Evolutionary conservation across 2,888 invertebrate species (phyloP), one percentile per base, ranked within the genome.

Genomic region (Mesorhabditis spiculigera): DNA sequence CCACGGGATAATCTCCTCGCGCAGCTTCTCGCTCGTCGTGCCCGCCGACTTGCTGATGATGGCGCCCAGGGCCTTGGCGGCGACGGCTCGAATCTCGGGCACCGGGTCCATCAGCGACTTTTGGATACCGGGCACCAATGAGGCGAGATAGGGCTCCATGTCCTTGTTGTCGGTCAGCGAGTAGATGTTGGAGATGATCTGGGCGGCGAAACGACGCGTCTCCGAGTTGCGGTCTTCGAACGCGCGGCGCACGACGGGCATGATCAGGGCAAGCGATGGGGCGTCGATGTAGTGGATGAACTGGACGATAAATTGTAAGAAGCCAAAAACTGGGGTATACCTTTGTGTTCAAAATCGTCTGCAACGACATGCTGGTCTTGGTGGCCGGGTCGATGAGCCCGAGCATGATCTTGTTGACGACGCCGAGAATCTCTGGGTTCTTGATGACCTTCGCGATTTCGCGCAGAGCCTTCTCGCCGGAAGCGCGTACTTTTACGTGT

Each of bases 281-380:
- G 98, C 95, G 88, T 98, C 98, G 84, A 98, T 96, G 88, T 97
- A 96, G 88, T 99, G 98, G 63, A 98, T 95, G 88, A 99, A 98
- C 87, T 96, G n/a, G 3, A 13, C 41, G n/a, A 10, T 28, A 8
- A 63, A n/a, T 63, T 63, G n/a, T 58, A 13, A 13, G 58, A 13
- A n/a, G 10, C 10, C 13, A n/a, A 58, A 58, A 58, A 58, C 13
- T 10, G 58, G 2, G 10, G n/a, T 3, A n/a, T 93, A 50, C 58
- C 87, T 96, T 87, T 28, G 88, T 88, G 69, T 86, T 86, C 13
- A 69, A 41, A 44, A 16, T 41, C 45, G 68, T 70, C 66, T 71
- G 71, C 43, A 70, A 70, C 6, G 78, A 75, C 0, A 65, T 44
- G 5, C 71, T 72, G 0, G 97, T 98, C 87, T 93, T 94, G 86